Conservation (phyloP, 1,140 invertebrate genomes). For the Brachionus rotundiformis region DNA sequence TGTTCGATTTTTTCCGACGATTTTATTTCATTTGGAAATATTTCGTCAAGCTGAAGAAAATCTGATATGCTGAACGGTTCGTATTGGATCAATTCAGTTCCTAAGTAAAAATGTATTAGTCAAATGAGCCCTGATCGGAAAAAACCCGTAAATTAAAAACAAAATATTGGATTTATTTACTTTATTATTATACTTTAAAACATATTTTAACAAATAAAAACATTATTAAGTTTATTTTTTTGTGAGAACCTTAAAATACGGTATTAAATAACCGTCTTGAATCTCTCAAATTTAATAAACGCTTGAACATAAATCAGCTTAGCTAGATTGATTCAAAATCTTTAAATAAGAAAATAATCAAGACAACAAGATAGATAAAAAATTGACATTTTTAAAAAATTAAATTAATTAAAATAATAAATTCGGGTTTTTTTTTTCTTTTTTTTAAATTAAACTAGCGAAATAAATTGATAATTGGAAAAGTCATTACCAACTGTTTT, state of each 20-base stretch:
- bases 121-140: background rate
- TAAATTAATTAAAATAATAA: slow-evolving; percentile 15
- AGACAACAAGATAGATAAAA: background rate
- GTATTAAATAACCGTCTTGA: background rate
- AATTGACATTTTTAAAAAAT: slow-evolving; percentile 9
- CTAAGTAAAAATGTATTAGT: slow-evolving; percentile 8
- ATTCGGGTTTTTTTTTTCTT: slow-evolving; percentile 2
- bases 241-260: background rate
- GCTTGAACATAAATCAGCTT: background rate
- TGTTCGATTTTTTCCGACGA: background rate
- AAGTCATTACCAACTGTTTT: slow-evolving; percentile 48
- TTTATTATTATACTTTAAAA: background rate
- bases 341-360: slow-evolving; percentile 7
- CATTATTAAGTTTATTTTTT: background rate
- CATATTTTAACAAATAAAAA: slow-evolving; percentile 22
- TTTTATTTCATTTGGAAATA: slow-evolving; percentile 15
- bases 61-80: slow-evolving; percentile 17
- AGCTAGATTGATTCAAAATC: slow-evolving; percentile 9
- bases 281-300: background rate
- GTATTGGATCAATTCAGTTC: slow-evolving; percentile 23
- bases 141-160: slow-evolving; percentile 14
- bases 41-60: slow-evolving; percentile 4
- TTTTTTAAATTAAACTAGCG: slow-evolving; percentile 8
- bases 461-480: slow-evolving; percentile 40
- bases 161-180: background rate